These are phyloP conservation scores for Tonatia bakeri DNA, from an alignment of 2,113 vertebrate species.

Conservation along the genomic window DNA sequence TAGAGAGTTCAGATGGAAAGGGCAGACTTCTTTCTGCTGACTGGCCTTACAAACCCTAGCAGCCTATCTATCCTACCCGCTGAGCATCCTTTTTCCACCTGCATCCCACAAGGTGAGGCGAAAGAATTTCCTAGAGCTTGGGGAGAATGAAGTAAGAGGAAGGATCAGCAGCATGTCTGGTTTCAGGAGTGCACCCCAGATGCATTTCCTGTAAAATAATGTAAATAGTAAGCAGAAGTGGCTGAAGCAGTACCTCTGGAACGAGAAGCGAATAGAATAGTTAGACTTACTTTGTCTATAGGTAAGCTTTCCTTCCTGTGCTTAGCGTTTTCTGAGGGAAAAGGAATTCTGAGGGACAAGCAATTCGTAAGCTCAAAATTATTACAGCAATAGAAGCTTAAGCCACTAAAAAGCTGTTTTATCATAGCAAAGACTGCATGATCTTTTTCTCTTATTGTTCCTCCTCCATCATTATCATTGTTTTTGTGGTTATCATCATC, in stretches of 20 bases:
- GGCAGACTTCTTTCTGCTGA: background rate
- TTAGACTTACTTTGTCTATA: background rate
- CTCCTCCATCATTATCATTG: background rate
- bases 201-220: background rate
- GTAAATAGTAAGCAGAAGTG: background rate
- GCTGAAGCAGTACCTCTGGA: background rate
- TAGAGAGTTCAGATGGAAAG: background rate
- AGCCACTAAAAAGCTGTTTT: background rate
- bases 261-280: background rate
- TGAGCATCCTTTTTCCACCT: background rate
- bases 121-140: background rate
- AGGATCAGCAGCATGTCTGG: background rate
- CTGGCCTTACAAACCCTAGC: accelerated
- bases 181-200: background rate
- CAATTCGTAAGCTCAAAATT: background rate
- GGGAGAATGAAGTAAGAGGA: too few relatives aligned
- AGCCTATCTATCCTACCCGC: accelerated
- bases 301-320: background rate
- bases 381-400: background rate
- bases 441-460: background rate
- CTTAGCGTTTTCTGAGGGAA: background rate
- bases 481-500: background rate
- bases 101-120: background rate
- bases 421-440: background rate
- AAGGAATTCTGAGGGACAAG: background rate